Percentiles rank a stretch among this genome's conserved stretches.
phyloP scores from a whole-genome alignment of 2,797 vertebrate species.

The Stomatorhinus walkeri region DNA sequence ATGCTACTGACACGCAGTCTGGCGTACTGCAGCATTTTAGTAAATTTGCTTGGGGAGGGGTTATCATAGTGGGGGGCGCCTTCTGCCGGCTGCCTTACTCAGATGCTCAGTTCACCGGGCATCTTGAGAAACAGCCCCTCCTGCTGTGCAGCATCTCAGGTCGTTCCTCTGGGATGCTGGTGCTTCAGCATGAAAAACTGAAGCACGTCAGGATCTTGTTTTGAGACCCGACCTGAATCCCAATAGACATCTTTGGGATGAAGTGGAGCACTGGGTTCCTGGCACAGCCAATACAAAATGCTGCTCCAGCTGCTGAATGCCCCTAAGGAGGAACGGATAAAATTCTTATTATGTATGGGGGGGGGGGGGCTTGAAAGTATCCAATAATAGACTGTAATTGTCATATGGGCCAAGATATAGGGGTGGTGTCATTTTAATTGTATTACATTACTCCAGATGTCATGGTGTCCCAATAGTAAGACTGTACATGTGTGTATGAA shows the following conservation, averaged over 20 bases:
- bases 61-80: too few species aligned
- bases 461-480: background rate
- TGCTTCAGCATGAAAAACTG: background rate
- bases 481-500: constrained; percentile 4
- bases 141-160: background rate
- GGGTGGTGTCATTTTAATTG: background rate
- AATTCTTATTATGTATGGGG: background rate
- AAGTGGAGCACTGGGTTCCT: background rate
- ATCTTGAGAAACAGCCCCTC: background rate
- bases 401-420: background rate
- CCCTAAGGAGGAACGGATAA: background rate
- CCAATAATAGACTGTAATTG: background rate
- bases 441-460: background rate
- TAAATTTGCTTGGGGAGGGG: background rate
- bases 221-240: background rate
- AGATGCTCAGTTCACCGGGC: background rate
- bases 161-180: background rate
- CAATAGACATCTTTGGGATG: background rate
- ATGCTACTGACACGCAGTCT: background rate
- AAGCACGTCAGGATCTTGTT: background rate
- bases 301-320: background rate
- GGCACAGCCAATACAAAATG: background rate
- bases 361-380: background rate
- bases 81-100: background rate
- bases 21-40: background rate